phyloP scores from a whole-genome alignment of 1,140 invertebrate species.

The Myzus persicae region DNA sequence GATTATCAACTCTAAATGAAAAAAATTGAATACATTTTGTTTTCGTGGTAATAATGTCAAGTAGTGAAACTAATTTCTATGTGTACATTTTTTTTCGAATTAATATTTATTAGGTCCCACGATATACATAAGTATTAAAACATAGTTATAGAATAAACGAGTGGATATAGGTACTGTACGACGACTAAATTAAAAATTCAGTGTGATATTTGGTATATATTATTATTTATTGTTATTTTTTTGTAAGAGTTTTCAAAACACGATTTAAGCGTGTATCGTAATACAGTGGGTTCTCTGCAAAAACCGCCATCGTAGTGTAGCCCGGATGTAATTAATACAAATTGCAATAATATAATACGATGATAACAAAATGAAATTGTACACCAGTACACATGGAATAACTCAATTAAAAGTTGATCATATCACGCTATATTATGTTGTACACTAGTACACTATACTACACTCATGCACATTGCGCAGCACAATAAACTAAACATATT shows the following conservation, averaged over 20 bases:
- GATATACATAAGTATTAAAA: not conserved
- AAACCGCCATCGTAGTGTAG: not conserved
- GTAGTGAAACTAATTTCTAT: too few species aligned
- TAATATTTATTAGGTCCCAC: too few species aligned
- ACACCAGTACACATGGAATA: constrained; percentile 2
- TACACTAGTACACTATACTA: too few species aligned
- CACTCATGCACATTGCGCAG: too few species aligned
- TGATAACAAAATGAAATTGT: constrained; percentile 13
- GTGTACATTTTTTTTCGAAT: not conserved
- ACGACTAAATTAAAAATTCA: not conserved
- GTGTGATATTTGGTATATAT: not conserved
- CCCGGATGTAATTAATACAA: constrained; percentile 40
- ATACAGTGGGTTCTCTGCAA: not conserved
- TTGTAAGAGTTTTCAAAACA: not conserved
- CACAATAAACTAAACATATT: not conserved
- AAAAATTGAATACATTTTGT: not conserved
- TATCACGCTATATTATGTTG: constrained; percentile 23
- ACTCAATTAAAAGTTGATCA: constrained; percentile 42
- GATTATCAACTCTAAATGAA: not conserved
- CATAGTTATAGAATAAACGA: not conserved
- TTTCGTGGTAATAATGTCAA: too few species aligned
- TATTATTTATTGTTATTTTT: not conserved
- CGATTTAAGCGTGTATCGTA: not conserved
- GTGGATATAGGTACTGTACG: not conserved
- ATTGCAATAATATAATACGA: constrained; percentile 21